Evolutionary conservation across 2,888 invertebrate species (phyloP), one percentile per base, ranked within the genome.

Genomic region (Leptodirus hochenwartii): DNA sequence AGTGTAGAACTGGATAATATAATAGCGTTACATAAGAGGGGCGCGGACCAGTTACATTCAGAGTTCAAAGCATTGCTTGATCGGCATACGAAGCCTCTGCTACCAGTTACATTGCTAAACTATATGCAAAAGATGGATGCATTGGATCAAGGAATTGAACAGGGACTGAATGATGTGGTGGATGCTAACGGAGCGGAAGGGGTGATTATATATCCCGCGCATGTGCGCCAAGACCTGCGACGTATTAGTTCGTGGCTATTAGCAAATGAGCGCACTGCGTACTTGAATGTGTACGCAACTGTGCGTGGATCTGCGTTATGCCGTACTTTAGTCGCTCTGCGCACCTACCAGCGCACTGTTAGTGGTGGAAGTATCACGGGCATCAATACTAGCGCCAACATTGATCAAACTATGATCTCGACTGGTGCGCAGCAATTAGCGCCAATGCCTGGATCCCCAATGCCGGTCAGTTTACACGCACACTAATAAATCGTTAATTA

Each of bases 1-100:
- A 88, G 88, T 52, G 82, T 88, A 14, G 93, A 95, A 54, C 55
- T 93, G 30, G 84, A 88, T 48, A 91, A 91, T 59, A 81, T 95
- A 41, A n/a, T n/a, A n/a, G n/a, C n/a, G n/a, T n/a, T n/a, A n/a
- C n/a, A n/a, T n/a, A n/a, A n/a, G n/a, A 67, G 76, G 40, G 93
- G 93, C 2, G 79, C 84, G 30, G 73, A 81, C 41, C 76, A 82
- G 34, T 53, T 95, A 25, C 84, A 87, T 47, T 69, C 71, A 34
- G 88, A 95, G 42, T 91, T 91, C 52, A 79, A 85, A 42, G 80
- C 81, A 41, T 61, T 88, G 34, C 56, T 95, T 22, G 74, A 72
- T 37, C 74, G 85, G 36, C 80, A 91, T 54, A 88, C 87, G 33
- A 73, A 78, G 37, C 82, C 88, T 0, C 59, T 91, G 30, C 69